A percentile compares a stretch with the other conserved stretches of the same genome.
Evolutionary conservation across 2,888 invertebrate genomes (phyloP).

Genomic region (Strigamia maritima): DNA sequence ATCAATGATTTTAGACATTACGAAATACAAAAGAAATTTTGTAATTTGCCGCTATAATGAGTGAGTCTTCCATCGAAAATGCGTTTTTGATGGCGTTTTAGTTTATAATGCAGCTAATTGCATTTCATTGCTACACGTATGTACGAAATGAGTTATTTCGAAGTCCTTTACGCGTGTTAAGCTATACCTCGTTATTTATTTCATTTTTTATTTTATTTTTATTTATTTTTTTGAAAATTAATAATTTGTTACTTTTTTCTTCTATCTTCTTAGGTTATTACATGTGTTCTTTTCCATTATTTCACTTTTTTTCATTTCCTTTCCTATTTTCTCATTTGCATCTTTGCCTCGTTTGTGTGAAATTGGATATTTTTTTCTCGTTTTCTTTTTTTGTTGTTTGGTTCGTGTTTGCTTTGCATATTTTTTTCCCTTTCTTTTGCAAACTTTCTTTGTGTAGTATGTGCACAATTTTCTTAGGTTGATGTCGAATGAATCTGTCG

Average conservation of each 20-base stretch:
- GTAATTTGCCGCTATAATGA: no score
- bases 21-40: no score
- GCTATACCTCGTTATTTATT: no score
- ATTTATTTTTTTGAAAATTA: background rate
- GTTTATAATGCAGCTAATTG: no score
- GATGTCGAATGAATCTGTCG: slow-evolving; percentile 1
- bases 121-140: no score
- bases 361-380: slow-evolving; percentile 1
- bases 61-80: no score
- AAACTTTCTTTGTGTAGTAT: background rate
- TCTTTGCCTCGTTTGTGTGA: slow-evolving; percentile 1
- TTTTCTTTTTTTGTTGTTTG: background rate
- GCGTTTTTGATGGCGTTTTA: no score
- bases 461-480: slow-evolving; percentile 11
- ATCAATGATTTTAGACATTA: no score
- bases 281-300: background rate
- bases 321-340: background rate
- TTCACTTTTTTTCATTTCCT: background rate
- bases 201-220: no score
- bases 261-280: background rate
- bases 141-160: no score
- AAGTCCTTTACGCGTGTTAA: no score
- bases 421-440: background rate
- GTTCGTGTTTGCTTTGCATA: slow-evolving; percentile 17
- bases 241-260: background rate